Base-by-base conservation (phyloP, 2,888 invertebrate species). In the Eremobia ochroleuca region DNA sequence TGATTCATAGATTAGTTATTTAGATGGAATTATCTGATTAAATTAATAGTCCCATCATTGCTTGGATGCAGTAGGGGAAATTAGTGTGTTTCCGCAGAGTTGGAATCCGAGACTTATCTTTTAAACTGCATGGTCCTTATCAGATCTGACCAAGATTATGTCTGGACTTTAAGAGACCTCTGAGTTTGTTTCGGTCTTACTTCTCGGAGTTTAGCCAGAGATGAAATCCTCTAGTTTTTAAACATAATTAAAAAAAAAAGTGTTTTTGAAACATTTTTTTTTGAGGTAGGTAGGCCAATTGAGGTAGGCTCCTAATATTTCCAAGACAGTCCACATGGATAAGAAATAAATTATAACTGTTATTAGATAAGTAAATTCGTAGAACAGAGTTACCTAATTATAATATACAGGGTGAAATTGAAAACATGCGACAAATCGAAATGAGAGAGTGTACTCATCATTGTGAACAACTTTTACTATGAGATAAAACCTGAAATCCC, bases 1-100 rank as follows among this genome's bases (percentile, higher is more conserved):
- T 67, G 58, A 83, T 52, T 67, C 67, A 81, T 58, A 62, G 66
- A 65, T 64, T 9, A 25, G 0, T 6, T 6, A 67, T 79, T 49
- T 31, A 5, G 78, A 73, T 81, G n/a, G 59, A n/a, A 49, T 58
- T 37, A 34, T 37, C 37, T 13, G 34, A 55, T 77, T 49, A n/a
- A 70, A 28, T 66, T 49, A 58, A 79, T 61, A 6, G n/a, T 15
- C 28, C 15, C 46, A 68, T 58, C n/a, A 67, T 67, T 68, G 25
- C 76, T 66, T 43, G 8, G 28, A 18, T 25, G 21, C 18, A 46
- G 8, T 13, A 15, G 18, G 21, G 15, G 18, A 9, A n/a, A 67
- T 34, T 9, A 25, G 15, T 43, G 28, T 31, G 15, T 66, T 66
- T 25, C 28, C 65, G 28, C 28, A 40, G 21, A 40, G 6, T 28